Percentiles rank a stretch among this genome's conserved stretches.
Conservation (phyloP, 2,113 vertebrate genomes). For the Suncus etruscus region DNA sequence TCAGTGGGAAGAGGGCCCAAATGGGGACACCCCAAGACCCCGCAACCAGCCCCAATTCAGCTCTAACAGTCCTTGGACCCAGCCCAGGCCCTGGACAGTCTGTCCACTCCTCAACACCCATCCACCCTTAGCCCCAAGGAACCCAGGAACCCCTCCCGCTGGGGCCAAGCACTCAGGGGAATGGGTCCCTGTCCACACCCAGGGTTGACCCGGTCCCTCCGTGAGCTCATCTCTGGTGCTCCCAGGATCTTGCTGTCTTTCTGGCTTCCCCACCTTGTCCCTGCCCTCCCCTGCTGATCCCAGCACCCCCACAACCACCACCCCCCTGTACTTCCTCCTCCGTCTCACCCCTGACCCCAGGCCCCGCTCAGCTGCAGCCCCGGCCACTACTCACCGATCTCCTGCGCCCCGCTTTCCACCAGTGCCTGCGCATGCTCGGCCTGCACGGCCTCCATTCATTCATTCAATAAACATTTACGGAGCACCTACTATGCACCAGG, state of each 20-base stretch:
- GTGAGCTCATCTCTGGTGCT: neutral
- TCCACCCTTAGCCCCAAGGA: constrained; percentile 40
- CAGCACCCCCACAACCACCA: neutral
- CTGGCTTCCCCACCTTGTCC: neutral
- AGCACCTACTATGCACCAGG: constrained; percentile 85
- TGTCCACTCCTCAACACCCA: constrained; percentile 53
- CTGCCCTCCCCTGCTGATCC: neutral
- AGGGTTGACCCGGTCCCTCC: neutral
- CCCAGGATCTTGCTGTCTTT: constrained; percentile 13
- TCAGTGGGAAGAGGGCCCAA: neutral
- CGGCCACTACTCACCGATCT: constrained; percentile 81
- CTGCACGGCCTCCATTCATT: constrained; percentile 83
- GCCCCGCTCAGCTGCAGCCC: constrained; percentile 49
- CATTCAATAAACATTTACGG: constrained; percentile 86
- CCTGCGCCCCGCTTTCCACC: constrained; percentile 78
- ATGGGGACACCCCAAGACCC: neutral
- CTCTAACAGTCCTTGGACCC: neutral
- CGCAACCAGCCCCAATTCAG: neutral
- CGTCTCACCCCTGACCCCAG: neutral
- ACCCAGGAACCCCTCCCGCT: constrained; percentile 61
- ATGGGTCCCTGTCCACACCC: neutral
- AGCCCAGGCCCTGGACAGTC: neutral
- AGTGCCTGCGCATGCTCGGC: constrained; percentile 77
- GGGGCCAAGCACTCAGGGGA: neutral
- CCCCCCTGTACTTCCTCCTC: neutral